These are phyloP conservation scores for Lasiommata megera DNA, from an alignment of 2,888 invertebrate species.

Conservation along the genomic window DNA sequence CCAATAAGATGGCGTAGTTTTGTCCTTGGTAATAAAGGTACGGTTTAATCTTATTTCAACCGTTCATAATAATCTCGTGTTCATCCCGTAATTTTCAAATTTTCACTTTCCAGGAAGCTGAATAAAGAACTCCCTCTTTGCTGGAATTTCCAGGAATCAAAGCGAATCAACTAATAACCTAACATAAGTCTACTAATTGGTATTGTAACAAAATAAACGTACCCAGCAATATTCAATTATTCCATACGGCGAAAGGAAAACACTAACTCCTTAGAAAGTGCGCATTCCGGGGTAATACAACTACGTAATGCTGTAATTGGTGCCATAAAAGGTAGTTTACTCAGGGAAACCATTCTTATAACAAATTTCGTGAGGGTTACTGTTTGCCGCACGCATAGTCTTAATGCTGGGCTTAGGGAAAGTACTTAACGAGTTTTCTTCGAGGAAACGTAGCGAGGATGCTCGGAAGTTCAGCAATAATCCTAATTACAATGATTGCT, in stretches of 20 bases:
- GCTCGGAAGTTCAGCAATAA: slow-evolving; percentile 3
- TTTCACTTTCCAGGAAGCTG: too few relatives aligned
- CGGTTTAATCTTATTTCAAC: too few relatives aligned
- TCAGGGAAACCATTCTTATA: slow-evolving; percentile 54
- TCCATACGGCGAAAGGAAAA: slow-evolving; percentile 36
- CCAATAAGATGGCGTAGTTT: too few relatives aligned
- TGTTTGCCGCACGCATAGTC: slow-evolving; percentile 45
- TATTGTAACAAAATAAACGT: slow-evolving; percentile 17
- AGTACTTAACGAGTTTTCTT: slow-evolving; percentile 12
- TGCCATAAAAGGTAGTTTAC: slow-evolving; percentile 59
- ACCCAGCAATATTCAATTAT: slow-evolving; percentile 35
- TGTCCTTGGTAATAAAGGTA: too few relatives aligned
- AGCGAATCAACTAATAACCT: too few relatives aligned
- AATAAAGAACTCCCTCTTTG: too few relatives aligned
- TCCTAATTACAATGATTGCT: slow-evolving; percentile 8
- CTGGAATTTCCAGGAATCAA: too few relatives aligned
- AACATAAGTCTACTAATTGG: slow-evolving; percentile 6
- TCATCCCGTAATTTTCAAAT: too few relatives aligned
- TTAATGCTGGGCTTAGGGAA: slow-evolving; percentile 16
- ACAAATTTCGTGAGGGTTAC: slow-evolving; percentile 50
- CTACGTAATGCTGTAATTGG: slow-evolving; percentile 60
- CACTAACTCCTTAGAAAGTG: slow-evolving; percentile 38
- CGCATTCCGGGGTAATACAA: slow-evolving; percentile 54
- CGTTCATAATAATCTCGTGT: too few relatives aligned
- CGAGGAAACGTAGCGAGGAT: slow-evolving; percentile 9